Conservation (phyloP, 2,797 vertebrate species). For the Gallirallus australis region DNA sequence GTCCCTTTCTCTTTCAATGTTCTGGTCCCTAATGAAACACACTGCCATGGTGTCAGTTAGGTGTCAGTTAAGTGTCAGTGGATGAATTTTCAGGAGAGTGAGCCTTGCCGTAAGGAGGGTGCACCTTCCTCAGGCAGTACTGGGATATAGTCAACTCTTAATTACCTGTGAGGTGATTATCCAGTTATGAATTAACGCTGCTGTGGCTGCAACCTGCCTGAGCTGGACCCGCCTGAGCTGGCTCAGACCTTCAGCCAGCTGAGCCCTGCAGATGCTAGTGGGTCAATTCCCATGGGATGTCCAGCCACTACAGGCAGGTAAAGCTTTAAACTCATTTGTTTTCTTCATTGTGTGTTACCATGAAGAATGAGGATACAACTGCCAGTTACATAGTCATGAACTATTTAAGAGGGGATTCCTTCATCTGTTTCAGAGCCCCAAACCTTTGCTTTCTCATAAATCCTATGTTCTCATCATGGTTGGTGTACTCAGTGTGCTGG, state of each 20-base stretch:
- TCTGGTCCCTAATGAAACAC: background rate
- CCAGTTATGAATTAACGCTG: background rate
- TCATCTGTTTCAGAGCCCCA: background rate
- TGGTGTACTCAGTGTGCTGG: too few species aligned
- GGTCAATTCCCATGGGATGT: background rate
- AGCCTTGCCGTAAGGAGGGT: background rate
- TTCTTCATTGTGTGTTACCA: background rate
- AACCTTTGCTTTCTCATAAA: background rate
- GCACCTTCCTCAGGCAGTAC: background rate
- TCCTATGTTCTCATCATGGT: too few species aligned
- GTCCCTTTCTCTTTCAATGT: background rate
- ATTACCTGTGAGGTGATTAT: background rate
- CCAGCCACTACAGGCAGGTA: background rate
- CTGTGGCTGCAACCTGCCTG: background rate
- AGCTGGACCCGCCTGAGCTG: background rate
- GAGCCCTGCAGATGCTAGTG: accelerated
- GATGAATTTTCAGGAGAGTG: background rate
- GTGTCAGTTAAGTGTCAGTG: accelerated
- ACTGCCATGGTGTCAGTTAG: background rate
- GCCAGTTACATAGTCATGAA: background rate
- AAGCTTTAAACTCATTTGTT: background rate
- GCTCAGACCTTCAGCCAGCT: background rate
- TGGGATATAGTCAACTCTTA: background rate
- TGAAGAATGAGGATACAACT: background rate
- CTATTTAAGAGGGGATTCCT: background rate